Evolutionary conservation across 2,113 vertebrate species (phyloP), one percentile per base, ranked within the genome.

Genomic region (Andinoacara biseriatus): DNA sequence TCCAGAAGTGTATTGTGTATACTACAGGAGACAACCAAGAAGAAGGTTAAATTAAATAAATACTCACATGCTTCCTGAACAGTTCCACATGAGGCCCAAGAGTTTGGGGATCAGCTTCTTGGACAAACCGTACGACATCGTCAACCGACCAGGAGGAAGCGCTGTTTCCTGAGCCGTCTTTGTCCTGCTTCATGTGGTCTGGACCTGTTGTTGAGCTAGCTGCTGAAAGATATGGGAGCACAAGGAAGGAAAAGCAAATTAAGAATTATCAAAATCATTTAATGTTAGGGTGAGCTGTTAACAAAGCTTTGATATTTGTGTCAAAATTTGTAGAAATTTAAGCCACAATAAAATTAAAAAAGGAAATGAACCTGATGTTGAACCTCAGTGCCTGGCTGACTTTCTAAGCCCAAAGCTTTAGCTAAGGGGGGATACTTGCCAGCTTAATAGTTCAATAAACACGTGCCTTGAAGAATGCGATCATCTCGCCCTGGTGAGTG

Each of bases 71-170:
- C 95, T 96, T 97, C 91, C 96, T 96, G 89, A 99, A 99, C 90
- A 99, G 97, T 56, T 99, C 97, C 0, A 97, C 95, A 9, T 99
- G 96, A 6, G 97, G 96, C 58, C 95, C 97, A 15, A 98, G 95
- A 20, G 97, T 96, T 26, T 96, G 96, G 40, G 97, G 97, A 94
- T 99, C 97, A 14, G 96, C 97, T 88, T 97, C 96, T 83, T 96
- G 97, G 89, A 99, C 97, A 90, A 98, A 99, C 80, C 90, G 93
- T 83, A 99, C 97, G 79, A 99, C 98, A 91, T 99, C 98, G 80
- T 98, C 97, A 80, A 99, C 97, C 56, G 97, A 96, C 98, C 98
- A 99, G 81, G 94, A 95, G 15, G 97, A 96, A 35, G 97, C 97
- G 77, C 81, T 86, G 75, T 14, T 91, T 49, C 87, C 96, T 87